phyloP scores from a whole-genome alignment of 2,797 vertebrate species.

The Tokudaia muenninki region DNA sequence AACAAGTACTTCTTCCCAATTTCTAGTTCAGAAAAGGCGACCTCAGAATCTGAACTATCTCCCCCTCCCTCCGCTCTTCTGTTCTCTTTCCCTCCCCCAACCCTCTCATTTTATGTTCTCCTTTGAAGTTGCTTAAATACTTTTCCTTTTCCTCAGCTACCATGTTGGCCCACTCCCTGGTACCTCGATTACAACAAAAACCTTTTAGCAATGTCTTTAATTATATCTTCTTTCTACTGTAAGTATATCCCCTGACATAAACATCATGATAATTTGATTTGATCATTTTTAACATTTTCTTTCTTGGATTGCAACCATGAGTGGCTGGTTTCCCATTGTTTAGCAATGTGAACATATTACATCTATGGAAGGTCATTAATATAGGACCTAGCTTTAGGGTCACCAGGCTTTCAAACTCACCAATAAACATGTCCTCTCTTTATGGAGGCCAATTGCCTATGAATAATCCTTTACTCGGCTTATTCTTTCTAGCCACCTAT shows the following conservation, averaged over 20 bases:
- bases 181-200: slow-evolving; percentile 8
- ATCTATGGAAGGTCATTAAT: background rate
- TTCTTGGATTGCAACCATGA: background rate
- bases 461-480: background rate
- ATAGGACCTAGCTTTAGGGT: background rate
- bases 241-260: background rate
- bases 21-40: background rate
- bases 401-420: background rate
- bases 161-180: background rate
- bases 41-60: background rate
- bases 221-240: slow-evolving; percentile 1
- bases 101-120: background rate
- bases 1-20: background rate
- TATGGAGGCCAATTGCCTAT: background rate
- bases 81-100: background rate
- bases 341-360: background rate
- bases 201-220: background rate
- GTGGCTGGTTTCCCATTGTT: background rate
- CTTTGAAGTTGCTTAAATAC: background rate
- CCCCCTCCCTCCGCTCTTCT: fast-evolving
- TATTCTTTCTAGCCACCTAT: background rate
- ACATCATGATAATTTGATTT: background rate
- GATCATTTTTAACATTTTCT: background rate
- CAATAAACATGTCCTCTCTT: background rate
- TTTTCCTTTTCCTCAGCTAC: background rate